Evolutionary conservation across 1,140 invertebrate species (phyloP), one percentile per base, ranked within the genome.

Genomic region (Helicorthomorpha holstii): DNA sequence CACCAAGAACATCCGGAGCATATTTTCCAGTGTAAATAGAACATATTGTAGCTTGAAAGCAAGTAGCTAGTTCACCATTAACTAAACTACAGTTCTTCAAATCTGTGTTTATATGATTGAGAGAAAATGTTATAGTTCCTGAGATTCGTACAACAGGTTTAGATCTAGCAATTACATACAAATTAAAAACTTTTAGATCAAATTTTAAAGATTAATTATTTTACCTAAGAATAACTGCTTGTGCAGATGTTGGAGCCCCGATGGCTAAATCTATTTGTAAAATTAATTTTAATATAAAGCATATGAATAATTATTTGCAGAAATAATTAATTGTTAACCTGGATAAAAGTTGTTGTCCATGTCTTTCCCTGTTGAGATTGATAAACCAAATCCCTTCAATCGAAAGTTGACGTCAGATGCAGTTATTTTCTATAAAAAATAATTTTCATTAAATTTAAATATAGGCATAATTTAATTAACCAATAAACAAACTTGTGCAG

Each of bases 321-420:
- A 48, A 54, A 4, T 42, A 52, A 46, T 45, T 25, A 60, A 23
- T 67, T 68, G 42, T 56, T 59, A 25, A 64, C 63, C 54, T 64
- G 64, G 24, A 66, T 73, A 54, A 67, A 70, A 50, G 65, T 68
- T 67, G 51, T 63, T 50, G 29, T 67, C 66, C 44, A 68, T 60
- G 48, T 68, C 66, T n/a, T 59, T 45, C 7, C 58, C 61, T 41
- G 56, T 47, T 27, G 60, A 60, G 2, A 68, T 46, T 34, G 57
- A 50, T 41, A 61, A 61, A 12, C 66, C 65, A 57, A 68, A 66
- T 12, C 64, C 64, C 46, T 43, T 52, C 27, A 62, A 51, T 27
- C 23, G n/a, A 3, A 25, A 22, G n/a, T 41, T 23, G 22, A 54
- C 54, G 26, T 49, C 49, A n/a, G 22, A 7, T 7, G 52, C 54